Evolutionary conservation across 2,888 invertebrate species (phyloP).

Genomic region (Pomacea canaliculata): DNA sequence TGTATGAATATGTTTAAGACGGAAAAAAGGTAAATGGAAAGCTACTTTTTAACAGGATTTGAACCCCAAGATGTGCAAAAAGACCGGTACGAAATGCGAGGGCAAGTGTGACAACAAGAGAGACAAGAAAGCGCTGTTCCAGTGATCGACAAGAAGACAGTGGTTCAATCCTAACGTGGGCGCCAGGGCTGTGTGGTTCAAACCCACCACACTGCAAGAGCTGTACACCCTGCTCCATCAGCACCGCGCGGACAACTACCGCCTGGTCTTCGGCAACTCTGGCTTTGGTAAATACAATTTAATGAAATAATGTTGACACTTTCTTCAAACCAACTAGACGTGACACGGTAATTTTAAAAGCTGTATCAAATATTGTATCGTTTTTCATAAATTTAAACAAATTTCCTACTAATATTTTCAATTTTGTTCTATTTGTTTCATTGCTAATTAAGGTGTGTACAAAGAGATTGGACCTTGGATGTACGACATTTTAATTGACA

Average conservation of each 20-base stretch:
- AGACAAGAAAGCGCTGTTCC: background rate
- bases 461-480: slow-evolving; percentile 64
- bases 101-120: slow-evolving; percentile 43
- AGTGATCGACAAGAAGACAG: too few relatives aligned
- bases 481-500: slow-evolving; percentile 76
- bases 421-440: too few relatives aligned
- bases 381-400: background rate
- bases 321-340: background rate
- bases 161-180: slow-evolving; percentile 45
- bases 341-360: background rate
- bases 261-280: slow-evolving; percentile 82
- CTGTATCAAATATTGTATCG: too few relatives aligned
- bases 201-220: slow-evolving; percentile 46
- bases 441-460: slow-evolving; percentile 47
- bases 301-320: background rate
- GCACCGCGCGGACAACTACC: slow-evolving; percentile 39
- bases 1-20: too few relatives aligned
- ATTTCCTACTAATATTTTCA: too few relatives aligned
- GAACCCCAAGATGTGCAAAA: slow-evolving; percentile 46
- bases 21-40: too few relatives aligned
- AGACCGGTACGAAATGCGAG: slow-evolving; percentile 49
- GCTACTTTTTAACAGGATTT: slow-evolving; percentile 16
- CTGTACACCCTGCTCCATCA: slow-evolving; percentile 43
- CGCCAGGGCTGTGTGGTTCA: slow-evolving; percentile 49
- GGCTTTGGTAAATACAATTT: slow-evolving; percentile 74